Conservation (phyloP, 2,888 invertebrate species). For the Ectemnius continuus region DNA sequence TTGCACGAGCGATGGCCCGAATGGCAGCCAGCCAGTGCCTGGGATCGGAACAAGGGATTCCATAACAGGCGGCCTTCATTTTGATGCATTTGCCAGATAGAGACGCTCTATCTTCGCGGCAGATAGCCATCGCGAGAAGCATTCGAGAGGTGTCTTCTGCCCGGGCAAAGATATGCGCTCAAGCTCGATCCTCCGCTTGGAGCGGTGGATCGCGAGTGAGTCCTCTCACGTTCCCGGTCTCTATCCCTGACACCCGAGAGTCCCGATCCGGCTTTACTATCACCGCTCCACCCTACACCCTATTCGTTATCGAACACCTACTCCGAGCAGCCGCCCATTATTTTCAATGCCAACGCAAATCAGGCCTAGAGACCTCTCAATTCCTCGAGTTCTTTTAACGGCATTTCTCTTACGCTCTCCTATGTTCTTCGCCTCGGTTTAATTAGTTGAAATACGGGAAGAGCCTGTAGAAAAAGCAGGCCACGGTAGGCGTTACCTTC, state of each 20-base stretch:
- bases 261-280: constrained; percentile 5
- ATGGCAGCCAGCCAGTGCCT: constrained; percentile 14
- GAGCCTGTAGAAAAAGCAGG: too few relatives aligned
- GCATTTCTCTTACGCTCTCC: too few relatives aligned
- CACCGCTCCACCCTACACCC: not conserved
- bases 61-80: constrained; percentile 38
- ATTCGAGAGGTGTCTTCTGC: not conserved
- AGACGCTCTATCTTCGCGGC: constrained; percentile 30
- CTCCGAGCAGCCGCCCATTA: not conserved
- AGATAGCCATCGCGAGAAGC: constrained; percentile 38
- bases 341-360: constrained; percentile 5
- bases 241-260: not conserved
- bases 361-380: not conserved
- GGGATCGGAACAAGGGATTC: constrained; percentile 19
- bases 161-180: not conserved
- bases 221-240: not conserved
- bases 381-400: not conserved
- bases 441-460: too few relatives aligned
- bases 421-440: too few relatives aligned
- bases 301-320: too few relatives aligned
- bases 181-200: too few relatives aligned
- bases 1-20: constrained; percentile 12
- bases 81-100: constrained; percentile 35
- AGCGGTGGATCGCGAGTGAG: too few relatives aligned
- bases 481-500: too few relatives aligned